Evolutionary conservation across 53 echinoderm and acorn worm genomes (phyloP).

Genomic region (Echinometra lucunter): DNA sequence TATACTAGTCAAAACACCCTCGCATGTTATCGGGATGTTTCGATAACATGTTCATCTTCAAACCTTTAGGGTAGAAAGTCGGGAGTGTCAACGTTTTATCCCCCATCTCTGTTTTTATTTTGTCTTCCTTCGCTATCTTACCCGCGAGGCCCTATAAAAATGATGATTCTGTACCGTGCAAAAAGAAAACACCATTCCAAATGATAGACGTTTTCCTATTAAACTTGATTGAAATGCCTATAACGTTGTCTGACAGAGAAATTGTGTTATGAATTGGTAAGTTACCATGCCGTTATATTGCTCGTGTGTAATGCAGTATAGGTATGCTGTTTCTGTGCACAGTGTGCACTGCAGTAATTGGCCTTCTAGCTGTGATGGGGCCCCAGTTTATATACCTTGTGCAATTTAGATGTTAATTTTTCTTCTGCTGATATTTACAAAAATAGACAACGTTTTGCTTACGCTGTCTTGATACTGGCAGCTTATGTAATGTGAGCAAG

Average conservation of each 20-base stretch:
- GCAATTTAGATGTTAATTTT: conserved; percentile 49
- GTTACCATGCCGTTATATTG: background rate
- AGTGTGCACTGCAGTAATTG: background rate
- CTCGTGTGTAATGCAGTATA: background rate
- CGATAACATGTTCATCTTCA: conserved; percentile 20
- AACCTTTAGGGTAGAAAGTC: conserved; percentile 10
- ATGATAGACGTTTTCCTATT: background rate
- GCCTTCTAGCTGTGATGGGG: background rate
- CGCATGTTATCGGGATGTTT: conserved; percentile 28
- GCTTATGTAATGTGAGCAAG: background rate
- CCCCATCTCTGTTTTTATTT: conserved; percentile 6
- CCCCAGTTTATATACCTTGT: conserved; percentile 29
- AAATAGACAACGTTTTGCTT: conserved; percentile 21
- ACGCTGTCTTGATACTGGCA: background rate
- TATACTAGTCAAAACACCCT: conserved; percentile 33
- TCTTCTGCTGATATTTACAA: background rate
- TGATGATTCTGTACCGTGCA: background rate
- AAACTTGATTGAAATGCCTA: conserved; percentile 34
- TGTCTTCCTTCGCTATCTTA: background rate
- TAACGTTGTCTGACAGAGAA: conserved; percentile 14
- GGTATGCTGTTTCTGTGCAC: background rate
- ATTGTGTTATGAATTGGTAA: conserved; percentile 43
- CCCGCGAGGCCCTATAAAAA: background rate
- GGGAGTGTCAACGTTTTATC: background rate
- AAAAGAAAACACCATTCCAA: background rate